phyloP scores from a whole-genome alignment of 2,113 vertebrate genomes.

The Myrmecophaga tridactyla region DNA sequence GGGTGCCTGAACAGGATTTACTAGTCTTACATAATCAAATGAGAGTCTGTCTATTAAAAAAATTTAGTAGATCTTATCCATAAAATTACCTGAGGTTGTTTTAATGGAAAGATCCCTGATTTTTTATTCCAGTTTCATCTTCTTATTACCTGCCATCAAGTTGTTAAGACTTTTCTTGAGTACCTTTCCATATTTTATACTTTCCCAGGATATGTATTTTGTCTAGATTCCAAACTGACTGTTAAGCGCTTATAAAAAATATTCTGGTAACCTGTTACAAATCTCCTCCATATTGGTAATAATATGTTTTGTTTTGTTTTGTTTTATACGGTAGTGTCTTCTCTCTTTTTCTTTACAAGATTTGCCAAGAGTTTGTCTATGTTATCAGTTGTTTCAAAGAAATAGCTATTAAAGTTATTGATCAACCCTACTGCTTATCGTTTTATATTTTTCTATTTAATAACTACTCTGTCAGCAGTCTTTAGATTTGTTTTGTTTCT shows the following conservation, averaged over 20 bases:
- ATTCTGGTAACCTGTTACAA: background rate
- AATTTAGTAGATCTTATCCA: background rate
- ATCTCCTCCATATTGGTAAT: background rate
- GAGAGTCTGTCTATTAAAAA: background rate
- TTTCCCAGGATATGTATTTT: background rate
- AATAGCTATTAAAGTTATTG: no score
- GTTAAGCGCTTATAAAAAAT: background rate
- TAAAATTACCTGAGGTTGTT: background rate
- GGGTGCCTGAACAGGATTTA: no score
- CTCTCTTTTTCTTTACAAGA: background rate
- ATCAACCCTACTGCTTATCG: no score
- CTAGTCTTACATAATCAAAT: background rate
- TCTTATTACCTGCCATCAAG: background rate
- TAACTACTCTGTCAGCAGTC: no score
- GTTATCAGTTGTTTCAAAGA: background rate
- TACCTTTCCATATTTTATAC: background rate
- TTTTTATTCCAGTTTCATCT: background rate
- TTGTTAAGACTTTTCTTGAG: background rate
- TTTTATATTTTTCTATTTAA: no score
- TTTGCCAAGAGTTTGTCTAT: background rate
- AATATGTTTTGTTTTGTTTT: background rate
- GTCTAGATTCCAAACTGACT: background rate
- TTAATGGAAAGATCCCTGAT: background rate
- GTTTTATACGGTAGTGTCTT: background rate
- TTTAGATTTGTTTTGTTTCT: no score